phyloP scores from a whole-genome alignment of 2,113 vertebrate genomes.

The Mystacornis crossleyi region DNA sequence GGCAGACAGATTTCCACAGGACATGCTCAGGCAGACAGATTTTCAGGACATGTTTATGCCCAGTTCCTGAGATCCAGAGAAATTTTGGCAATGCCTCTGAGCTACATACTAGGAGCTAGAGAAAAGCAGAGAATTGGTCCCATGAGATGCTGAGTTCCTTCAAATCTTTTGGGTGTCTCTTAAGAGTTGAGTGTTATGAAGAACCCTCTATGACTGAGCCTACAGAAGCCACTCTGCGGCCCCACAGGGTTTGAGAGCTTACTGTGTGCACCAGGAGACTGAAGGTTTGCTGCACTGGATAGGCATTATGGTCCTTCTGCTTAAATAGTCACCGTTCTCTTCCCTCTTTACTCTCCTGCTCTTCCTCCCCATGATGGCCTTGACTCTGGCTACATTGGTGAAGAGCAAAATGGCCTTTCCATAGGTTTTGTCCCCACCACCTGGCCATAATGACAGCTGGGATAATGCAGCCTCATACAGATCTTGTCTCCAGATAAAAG shows the following conservation, averaged over 20 bases:
- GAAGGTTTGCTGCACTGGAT: background rate
- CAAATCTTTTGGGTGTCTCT: background rate
- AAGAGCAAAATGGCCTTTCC: background rate
- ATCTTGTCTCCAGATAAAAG: background rate
- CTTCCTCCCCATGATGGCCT: background rate
- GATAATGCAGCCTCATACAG: background rate
- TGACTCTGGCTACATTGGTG: background rate
- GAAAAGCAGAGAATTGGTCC: background rate
- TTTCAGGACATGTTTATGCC: background rate
- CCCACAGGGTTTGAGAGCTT: background rate
- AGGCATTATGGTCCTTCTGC: background rate
- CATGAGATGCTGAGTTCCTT: background rate
- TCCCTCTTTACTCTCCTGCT: background rate
- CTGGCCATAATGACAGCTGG: background rate
- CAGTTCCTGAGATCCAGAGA: background rate
- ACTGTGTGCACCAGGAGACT: background rate
- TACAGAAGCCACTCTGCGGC: fast-evolving
- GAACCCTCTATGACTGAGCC: background rate
- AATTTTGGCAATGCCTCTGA: background rate
- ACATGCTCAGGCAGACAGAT: background rate
- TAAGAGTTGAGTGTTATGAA: background rate
- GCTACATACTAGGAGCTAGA: background rate
- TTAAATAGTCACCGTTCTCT: background rate
- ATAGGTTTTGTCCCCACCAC: background rate
- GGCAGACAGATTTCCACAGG: background rate